A percentile compares a stretch with the other conserved stretches of the same genome.
phyloP scores from a whole-genome alignment of 2,888 invertebrate species.

The Phoenoteleia sp. region DNA sequence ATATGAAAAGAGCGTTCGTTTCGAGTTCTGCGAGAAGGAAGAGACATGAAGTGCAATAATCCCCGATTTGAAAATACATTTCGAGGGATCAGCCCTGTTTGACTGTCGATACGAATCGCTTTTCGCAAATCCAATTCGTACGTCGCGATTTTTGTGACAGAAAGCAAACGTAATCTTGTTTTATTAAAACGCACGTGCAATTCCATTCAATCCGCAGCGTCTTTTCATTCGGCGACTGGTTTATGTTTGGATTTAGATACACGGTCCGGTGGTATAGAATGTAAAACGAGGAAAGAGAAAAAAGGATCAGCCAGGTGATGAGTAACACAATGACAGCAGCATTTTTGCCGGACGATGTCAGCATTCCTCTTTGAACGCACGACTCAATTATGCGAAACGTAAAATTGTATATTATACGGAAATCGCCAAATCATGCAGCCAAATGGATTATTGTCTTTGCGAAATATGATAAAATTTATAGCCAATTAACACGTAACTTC shows the following conservation, averaged over 20 bases:
- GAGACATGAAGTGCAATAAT: conserved; percentile 77
- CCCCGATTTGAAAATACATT: conserved; percentile 79
- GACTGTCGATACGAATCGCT: conserved; percentile 73
- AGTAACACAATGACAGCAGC: not conserved
- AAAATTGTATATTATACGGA: conserved; percentile 12
- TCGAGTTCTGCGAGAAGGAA: conserved; percentile 39
- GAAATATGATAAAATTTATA: conserved; percentile 44
- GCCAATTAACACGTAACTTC: conserved; percentile 52
- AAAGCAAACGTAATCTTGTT: conserved; percentile 64
- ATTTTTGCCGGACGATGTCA: not conserved
- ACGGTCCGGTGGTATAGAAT: not conserved
- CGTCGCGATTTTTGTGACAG: conserved; percentile 51
- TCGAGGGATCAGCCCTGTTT: conserved; percentile 71
- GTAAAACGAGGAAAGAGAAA: not conserved
- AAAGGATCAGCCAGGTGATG: not conserved
- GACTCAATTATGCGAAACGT: not conserved
- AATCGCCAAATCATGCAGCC: not conserved
- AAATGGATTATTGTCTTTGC: conserved; percentile 10
- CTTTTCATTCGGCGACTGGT: conserved; percentile 7
- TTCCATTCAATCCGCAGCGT: conserved; percentile 18
- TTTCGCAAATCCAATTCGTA: conserved; percentile 77
- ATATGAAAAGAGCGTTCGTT: conserved; percentile 67
- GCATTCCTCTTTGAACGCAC: not conserved
- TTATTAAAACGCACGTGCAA: conserved; percentile 57
- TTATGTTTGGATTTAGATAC: conserved; percentile 27